A percentile compares a stretch with the other conserved stretches of the same genome.
phyloP scores from a whole-genome alignment of 2,113 vertebrate species.

The Smithornis capensis region DNA sequence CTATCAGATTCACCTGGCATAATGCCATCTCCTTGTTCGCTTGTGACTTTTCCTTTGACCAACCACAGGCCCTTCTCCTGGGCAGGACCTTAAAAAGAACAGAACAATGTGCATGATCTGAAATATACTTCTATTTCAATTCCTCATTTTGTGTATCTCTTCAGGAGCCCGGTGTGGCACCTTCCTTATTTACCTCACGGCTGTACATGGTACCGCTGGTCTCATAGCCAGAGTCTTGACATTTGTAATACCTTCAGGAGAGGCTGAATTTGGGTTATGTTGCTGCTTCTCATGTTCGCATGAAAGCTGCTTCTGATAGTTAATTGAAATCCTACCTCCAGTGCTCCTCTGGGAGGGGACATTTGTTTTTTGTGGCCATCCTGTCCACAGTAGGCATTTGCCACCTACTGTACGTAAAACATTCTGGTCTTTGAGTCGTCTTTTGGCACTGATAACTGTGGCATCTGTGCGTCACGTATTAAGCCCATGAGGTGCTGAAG shows the following conservation, averaged over 20 bases:
- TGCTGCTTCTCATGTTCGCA: neutral
- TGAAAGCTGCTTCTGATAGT: neutral
- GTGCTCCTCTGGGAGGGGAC: neutral
- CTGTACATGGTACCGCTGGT: neutral
- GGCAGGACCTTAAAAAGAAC: neutral
- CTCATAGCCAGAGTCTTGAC: neutral
- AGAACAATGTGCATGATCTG: neutral
- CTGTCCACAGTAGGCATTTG: neutral
- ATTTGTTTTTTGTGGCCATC: neutral
- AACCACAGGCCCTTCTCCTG: neutral
- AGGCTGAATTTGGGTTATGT: neutral
- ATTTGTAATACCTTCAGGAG: neutral
- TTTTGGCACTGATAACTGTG: conserved; percentile 15
- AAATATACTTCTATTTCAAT: neutral
- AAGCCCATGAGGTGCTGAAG: neutral
- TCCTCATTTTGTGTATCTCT: neutral
- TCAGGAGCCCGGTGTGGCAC: neutral
- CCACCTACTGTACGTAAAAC: neutral
- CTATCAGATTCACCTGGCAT: neutral
- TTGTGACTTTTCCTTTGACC: neutral
- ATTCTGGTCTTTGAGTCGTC: neutral
- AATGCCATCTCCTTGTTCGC: neutral
- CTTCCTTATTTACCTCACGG: neutral
- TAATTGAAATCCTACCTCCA: neutral
- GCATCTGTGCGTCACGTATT: conserved; percentile 21